Base-by-base conservation (phyloP, 2,888 invertebrate genomes). In the Campoplex capitator region DNA sequence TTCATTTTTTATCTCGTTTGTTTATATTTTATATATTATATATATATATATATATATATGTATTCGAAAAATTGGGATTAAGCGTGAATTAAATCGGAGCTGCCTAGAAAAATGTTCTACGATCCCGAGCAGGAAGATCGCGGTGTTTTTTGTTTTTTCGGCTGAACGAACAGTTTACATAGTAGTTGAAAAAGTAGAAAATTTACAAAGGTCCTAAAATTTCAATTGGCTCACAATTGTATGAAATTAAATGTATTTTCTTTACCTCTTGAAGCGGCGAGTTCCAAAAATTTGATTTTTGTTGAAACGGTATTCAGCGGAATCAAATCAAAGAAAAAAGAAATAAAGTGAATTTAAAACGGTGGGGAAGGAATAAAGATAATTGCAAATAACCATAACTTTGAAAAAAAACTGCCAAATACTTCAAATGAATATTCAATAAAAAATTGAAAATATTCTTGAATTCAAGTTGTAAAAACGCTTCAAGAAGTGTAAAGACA, bases 171-270 rank as follows among this genome's bases (percentile, higher is more conserved):
- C 58, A 56, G 32, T 42, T 65, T 67, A 28, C 67, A 67, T 48
- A 71, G 67, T 76, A 83, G 83, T 76, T 86, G 87, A 74, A 87
- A 87, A 87, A 87, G 87, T 87, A 84, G 87, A 87, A 87, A 87
- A 87, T 81, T 81, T 84, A 82, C 32, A 87, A 84, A 84, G 87
- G 70, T 81, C 74, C 68, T 75, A 68, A 23, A 74, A 28, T 54
- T 81, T 68, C 42, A 70, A 42, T 85, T 62, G 74, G 67, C n/a
- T 51, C 16, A 48, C 68, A 68, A 85, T 79, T 70, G 35, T 9
- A 42, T 7, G 45, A 82, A 75, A 75, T 42, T 56, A 67, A 38
- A 56, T 35, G 23, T 13, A 9, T 76, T 74, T 65, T 84, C 65
- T 38, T 70, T 23, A 68, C 42, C 28, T 35, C 51, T 48, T 23